phyloP scores from a whole-genome alignment of 2,888 invertebrate genomes.

The Brachypalpus laphriformis region DNA sequence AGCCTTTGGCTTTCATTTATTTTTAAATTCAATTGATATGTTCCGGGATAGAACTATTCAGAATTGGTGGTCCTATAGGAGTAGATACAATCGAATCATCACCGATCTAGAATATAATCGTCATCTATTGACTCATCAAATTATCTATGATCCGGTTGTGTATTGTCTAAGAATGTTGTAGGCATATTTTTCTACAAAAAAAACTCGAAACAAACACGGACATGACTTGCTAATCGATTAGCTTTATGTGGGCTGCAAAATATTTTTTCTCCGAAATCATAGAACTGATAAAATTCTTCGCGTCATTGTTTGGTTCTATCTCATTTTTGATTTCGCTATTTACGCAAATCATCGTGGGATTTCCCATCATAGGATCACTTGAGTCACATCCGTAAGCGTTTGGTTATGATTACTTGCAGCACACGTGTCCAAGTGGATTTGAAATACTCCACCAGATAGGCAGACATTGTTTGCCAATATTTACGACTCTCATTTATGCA shows the following conservation, averaged over 20 bases:
- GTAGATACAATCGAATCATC: no score
- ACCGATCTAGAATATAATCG: no score
- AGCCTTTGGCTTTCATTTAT: no score
- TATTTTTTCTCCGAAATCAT: neutral
- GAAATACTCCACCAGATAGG: neutral
- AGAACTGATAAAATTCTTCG: neutral
- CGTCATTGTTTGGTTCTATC: neutral
- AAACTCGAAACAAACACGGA: neutral
- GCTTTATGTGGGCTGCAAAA: neutral
- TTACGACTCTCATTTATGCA: neutral
- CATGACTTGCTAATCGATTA: constrained; percentile 1
- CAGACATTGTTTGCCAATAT: neutral
- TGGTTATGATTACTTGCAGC: neutral
- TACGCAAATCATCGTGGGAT: neutral
- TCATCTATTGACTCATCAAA: no score
- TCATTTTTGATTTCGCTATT: neutral
- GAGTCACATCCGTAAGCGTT: neutral
- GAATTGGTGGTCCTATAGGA: no score
- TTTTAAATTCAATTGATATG: no score
- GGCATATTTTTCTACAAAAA: neutral
- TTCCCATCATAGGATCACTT: constrained; percentile 14
- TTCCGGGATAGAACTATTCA: no score
- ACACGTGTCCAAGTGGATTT: neutral
- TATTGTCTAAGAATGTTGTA: neutral
- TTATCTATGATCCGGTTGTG: neutral